A percentile compares a stretch with the other conserved stretches of the same genome.
Conservation (phyloP, 1,140 invertebrate species). For the Dinothrombium tinctorium region DNA sequence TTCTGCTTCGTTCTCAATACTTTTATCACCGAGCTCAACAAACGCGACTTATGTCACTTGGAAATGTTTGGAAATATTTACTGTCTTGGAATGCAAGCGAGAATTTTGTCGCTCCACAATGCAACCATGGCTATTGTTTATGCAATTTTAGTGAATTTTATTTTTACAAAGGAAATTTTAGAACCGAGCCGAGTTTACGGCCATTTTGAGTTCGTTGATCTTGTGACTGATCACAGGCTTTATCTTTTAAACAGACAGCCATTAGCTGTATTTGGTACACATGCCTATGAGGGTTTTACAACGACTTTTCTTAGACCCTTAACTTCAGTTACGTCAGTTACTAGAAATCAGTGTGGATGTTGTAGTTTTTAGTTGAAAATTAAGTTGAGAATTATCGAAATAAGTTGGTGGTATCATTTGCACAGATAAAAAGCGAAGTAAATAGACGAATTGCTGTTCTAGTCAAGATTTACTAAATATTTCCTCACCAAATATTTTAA, state of each 20-base stretch:
- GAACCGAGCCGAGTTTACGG: constrained; percentile 49
- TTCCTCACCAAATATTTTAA: too few relatives aligned
- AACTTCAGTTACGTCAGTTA: too few relatives aligned
- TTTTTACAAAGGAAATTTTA: constrained; percentile 47
- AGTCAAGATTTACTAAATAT: too few relatives aligned
- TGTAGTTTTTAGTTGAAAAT: too few relatives aligned
- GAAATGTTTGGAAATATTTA: constrained; percentile 13
- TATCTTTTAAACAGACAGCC: constrained; percentile 12
- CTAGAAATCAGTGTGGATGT: too few relatives aligned
- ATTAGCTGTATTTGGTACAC: constrained; percentile 13
- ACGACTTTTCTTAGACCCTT: too few relatives aligned
- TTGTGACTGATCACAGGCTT: constrained; percentile 42
- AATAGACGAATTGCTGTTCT: too few relatives aligned
- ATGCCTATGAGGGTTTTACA: constrained; percentile 13
- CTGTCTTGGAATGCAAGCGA: constrained; percentile 7
- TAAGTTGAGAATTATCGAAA: too few relatives aligned
- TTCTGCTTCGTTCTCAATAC: constrained; percentile 11
- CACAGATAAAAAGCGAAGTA: too few relatives aligned
- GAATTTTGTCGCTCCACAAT: constrained; percentile 22
- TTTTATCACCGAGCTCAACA: constrained; percentile 11
- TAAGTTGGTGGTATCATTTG: too few relatives aligned
- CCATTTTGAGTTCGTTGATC: constrained; percentile 52
- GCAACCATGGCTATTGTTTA: constrained; percentile 37
- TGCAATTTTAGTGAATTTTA: constrained; percentile 43
- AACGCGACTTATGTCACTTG: constrained; percentile 12